Conservation (phyloP, 2,797 vertebrate genomes). For the Lepilemur ruficaudatus region DNA sequence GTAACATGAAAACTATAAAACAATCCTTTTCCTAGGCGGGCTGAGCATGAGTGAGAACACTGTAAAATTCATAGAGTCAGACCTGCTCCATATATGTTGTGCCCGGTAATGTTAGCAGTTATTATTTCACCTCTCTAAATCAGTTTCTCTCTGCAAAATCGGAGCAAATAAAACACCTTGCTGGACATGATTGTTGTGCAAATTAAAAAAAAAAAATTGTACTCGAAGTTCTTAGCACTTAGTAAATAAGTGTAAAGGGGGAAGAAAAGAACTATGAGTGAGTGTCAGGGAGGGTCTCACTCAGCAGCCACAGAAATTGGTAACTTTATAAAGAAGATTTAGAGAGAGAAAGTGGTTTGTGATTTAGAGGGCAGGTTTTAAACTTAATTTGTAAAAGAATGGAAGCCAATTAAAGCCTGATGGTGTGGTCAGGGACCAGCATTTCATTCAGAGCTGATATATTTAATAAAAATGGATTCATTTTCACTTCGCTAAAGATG, state of each 20-base stretch:
- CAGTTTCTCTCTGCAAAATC: neutral
- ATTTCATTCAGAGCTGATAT: neutral
- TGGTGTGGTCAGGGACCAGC: neutral
- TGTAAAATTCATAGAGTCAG: neutral
- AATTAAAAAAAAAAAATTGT: neutral
- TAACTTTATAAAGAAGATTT: neutral
- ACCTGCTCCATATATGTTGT: accelerated
- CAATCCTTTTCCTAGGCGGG: too few relatives aligned
- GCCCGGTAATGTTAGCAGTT: neutral
- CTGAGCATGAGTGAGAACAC: neutral
- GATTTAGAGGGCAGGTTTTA: neutral
- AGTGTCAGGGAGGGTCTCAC: neutral
- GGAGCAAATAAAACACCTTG: neutral
- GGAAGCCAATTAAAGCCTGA: neutral
- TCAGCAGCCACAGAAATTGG: neutral
- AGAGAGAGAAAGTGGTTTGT: neutral
- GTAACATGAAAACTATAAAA: neutral
- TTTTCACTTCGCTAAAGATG: neutral
- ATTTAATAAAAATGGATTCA: neutral
- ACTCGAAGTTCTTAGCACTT: neutral
- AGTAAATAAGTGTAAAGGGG: neutral
- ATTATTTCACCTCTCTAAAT: neutral
- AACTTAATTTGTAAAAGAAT: neutral
- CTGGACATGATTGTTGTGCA: neutral
- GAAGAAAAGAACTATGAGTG: accelerated